Percentiles rank a stretch among this genome's conserved stretches.
Conservation (phyloP, 2,888 invertebrate genomes). For the Oscheius sp. region DNA sequence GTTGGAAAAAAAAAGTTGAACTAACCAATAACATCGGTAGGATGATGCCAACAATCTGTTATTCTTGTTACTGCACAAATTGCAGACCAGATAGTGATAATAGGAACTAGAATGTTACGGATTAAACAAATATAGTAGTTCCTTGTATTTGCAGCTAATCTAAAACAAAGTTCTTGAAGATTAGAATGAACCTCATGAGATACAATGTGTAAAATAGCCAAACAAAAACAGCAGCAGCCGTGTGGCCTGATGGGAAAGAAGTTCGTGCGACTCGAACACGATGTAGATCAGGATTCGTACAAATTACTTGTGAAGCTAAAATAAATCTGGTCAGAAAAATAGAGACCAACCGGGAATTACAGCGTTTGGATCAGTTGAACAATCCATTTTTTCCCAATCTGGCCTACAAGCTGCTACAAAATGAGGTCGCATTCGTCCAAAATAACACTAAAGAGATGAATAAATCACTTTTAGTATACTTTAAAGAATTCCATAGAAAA, state of each 20-base stretch:
- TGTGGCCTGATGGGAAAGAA: conserved; percentile 70
- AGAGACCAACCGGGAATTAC: conserved; percentile 24
- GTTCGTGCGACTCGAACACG: conserved; percentile 62
- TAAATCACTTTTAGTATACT: conserved; percentile 72
- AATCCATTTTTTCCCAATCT: conserved; percentile 60
- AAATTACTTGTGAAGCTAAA: conserved; percentile 47
- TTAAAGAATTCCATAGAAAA: conserved; percentile 56
- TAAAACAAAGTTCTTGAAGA: background rate
- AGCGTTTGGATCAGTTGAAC: conserved; percentile 34
- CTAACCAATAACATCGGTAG: conserved; percentile 66
- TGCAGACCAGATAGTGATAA: conserved; percentile 44
- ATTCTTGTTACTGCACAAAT: conserved; percentile 62
- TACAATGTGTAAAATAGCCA: conserved; percentile 59
- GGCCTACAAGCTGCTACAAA: conserved; percentile 89
- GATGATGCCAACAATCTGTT: conserved; percentile 69
- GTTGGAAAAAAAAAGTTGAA: background rate
- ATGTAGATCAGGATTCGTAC: conserved; percentile 42
- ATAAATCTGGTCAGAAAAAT: conserved; percentile 1
- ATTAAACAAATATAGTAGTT: background rate
- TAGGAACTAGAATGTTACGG: conserved; percentile 40
- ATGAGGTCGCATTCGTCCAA: conserved; percentile 91
- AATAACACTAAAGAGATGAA: conserved; percentile 72
- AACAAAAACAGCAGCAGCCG: conserved; percentile 63
- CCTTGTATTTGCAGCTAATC: background rate
- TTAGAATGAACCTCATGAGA: conserved; percentile 41